phyloP scores from a whole-genome alignment of 1,140 invertebrate genomes.

The Diabrotica virgifera region DNA sequence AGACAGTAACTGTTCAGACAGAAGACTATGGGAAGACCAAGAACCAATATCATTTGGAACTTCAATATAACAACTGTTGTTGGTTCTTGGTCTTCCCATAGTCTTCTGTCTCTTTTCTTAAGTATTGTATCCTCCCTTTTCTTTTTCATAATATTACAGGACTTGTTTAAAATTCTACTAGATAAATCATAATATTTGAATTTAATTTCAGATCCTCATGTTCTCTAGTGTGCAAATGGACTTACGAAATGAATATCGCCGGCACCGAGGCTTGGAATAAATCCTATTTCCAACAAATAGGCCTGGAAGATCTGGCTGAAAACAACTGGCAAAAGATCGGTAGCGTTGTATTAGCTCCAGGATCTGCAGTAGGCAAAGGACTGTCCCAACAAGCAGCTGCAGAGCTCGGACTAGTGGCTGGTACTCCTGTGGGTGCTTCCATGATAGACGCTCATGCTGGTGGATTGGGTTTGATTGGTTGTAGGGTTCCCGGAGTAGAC shows the following conservation, averaged over 20 bases:
- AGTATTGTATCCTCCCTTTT: no score
- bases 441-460: constrained; percentile 96
- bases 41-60: no score
- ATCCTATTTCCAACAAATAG: constrained; percentile 71
- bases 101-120: no score
- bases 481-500: constrained; percentile 53
- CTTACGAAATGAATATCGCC: constrained; percentile 66
- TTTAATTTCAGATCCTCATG: constrained; percentile 72
- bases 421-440: constrained; percentile 79
- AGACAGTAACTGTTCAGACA: no score
- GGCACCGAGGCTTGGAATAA: constrained; percentile 67
- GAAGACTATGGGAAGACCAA: no score
- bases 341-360: constrained; percentile 65
- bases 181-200: no score
- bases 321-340: constrained; percentile 77
- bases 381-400: constrained; percentile 62
- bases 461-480: constrained; percentile 80
- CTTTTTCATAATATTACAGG: no score
- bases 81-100: no score
- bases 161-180: no score
- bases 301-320: constrained; percentile 69
- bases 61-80: no score
- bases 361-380: constrained; percentile 67
- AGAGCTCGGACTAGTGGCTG: constrained; percentile 65
- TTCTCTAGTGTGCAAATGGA: constrained; percentile 94